Conservation (phyloP, 2,797 vertebrate genomes). For the Antrozous pallidus region DNA sequence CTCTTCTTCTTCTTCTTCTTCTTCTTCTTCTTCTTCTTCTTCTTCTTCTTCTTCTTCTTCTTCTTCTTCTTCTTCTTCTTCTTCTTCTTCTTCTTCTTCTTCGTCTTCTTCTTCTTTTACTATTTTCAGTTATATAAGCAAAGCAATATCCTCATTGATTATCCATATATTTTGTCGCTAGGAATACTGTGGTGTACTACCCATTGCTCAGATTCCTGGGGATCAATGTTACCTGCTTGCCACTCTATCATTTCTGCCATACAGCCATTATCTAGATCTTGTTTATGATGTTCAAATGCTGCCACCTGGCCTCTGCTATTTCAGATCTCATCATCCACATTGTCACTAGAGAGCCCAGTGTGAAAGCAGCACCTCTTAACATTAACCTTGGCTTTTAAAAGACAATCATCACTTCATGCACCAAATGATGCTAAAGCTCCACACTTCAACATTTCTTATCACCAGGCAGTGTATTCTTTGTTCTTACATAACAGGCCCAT, state of each 20-base stretch:
- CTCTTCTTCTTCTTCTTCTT: too few relatives aligned
- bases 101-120: background rate
- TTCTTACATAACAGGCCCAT: background rate
- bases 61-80: too few relatives aligned
- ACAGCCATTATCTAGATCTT: background rate
- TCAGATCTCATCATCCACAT: background rate
- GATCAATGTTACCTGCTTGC: background rate
- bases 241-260: background rate
- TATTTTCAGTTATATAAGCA: background rate
- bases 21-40: too few relatives aligned
- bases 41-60: too few relatives aligned
- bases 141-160: background rate
- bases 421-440: background rate
- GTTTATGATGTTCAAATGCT: background rate
- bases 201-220: background rate
- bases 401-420: background rate
- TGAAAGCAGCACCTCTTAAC: background rate
- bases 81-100: too few relatives aligned
- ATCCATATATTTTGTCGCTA: background rate
- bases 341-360: background rate
- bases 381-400: background rate
- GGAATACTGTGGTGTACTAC: background rate
- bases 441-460: background rate
- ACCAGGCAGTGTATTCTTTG: background rate
- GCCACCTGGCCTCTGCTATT: background rate